phyloP scores from a whole-genome alignment of 2,113 vertebrate genomes.

The Eublepharis macularius region DNA sequence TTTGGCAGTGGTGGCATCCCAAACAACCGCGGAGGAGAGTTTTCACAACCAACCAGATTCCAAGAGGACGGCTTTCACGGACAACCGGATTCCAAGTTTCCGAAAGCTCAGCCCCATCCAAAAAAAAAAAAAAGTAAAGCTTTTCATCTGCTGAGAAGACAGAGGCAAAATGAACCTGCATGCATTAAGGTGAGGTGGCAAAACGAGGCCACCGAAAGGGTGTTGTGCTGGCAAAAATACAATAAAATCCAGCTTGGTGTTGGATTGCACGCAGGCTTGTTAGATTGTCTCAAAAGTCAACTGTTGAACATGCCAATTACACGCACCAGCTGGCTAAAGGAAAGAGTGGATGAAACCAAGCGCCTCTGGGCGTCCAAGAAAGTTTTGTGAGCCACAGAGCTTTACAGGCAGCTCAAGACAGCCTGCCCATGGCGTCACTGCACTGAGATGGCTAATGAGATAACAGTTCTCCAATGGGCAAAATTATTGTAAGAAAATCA shows the following conservation, averaged over 20 bases:
- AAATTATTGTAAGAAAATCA: neutral
- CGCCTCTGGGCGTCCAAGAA: too few relatives aligned
- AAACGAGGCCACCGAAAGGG: neutral
- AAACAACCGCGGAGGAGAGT: too few relatives aligned
- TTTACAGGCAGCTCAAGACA: neutral
- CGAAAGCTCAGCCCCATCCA: too few relatives aligned
- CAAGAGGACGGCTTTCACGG: too few relatives aligned
- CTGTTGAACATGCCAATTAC: too few relatives aligned
- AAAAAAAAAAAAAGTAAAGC: too few relatives aligned
- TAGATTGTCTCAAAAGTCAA: neutral
- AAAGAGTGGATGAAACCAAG: neutral
- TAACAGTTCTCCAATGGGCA: neutral
- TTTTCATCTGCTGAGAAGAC: neutral
- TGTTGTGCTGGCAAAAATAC: too few relatives aligned
- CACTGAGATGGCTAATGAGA: neutral
- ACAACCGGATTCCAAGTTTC: too few relatives aligned
- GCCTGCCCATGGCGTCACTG: neutral
- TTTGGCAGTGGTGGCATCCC: too few relatives aligned
- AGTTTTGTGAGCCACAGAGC: neutral
- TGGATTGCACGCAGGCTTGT: neutral
- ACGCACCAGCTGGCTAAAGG: neutral
- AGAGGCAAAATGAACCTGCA: too few relatives aligned
- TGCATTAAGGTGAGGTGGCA: neutral
- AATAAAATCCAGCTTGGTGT: neutral
- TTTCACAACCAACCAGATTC: too few relatives aligned